These are phyloP conservation scores for Xyliphius kryptos DNA, from an alignment of 2,113 vertebrate genomes.

Conservation along the genomic window DNA sequence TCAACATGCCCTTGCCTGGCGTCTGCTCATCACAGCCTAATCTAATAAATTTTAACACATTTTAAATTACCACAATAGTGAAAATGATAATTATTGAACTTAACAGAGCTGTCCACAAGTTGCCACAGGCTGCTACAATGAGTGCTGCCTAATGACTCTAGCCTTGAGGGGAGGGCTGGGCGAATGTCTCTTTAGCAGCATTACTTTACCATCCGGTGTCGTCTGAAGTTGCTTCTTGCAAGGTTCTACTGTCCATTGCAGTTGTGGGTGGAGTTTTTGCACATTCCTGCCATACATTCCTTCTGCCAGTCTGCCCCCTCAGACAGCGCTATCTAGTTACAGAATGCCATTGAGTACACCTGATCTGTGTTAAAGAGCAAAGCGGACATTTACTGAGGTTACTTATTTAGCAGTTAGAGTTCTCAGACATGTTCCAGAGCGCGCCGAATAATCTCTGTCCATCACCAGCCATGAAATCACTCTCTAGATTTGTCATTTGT, in stretches of 20 bases:
- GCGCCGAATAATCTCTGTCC: too few species aligned
- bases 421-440: slow-evolving; percentile 12
- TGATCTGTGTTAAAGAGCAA: slow-evolving; percentile 47
- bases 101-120: too few species aligned
- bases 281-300: slow-evolving; percentile 54
- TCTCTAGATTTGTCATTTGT: slow-evolving; percentile 21
- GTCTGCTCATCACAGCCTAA: too few species aligned
- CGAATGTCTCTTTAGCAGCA: slow-evolving; percentile 17
- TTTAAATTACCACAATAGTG: too few species aligned
- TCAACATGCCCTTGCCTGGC: too few species aligned
- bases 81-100: too few species aligned
- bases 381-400: slow-evolving; percentile 37
- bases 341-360: slow-evolving; percentile 50
- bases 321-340: slow-evolving; percentile 52
- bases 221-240: slow-evolving; percentile 35
- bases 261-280: slow-evolving; percentile 40
- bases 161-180: neutral
- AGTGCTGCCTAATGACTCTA: slow-evolving; percentile 13
- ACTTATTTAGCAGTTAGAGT: slow-evolving; percentile 29
- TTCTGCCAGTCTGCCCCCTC: slow-evolving; percentile 40
- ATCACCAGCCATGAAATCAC: too few species aligned
- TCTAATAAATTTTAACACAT: too few species aligned
- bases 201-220: slow-evolving; percentile 23
- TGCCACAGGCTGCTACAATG: neutral
- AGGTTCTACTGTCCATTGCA: slow-evolving; percentile 7